These are phyloP conservation scores for Podocnemis expansa DNA, from an alignment of 2,113 vertebrate species.

Conservation along the genomic window DNA sequence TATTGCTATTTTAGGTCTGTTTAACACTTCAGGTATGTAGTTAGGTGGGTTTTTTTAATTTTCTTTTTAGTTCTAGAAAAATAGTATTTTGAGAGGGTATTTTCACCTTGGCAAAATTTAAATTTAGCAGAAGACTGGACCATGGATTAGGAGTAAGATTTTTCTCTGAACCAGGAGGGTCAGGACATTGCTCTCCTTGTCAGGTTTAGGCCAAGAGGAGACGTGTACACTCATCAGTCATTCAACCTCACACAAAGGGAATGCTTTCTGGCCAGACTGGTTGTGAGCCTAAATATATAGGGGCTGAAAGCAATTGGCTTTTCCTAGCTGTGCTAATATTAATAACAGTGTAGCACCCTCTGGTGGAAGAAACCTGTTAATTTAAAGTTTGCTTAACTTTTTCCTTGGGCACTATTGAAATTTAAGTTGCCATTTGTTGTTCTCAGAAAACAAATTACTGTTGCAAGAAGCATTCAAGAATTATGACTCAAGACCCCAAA, in stretches of 20 bases:
- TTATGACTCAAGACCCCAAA: background rate
- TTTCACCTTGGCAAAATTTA: rapidly evolving
- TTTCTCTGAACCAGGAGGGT: background rate
- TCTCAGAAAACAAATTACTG: background rate
- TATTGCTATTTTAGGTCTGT: background rate
- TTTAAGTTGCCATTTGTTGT: background rate
- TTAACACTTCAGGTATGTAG: background rate
- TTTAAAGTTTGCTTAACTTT: background rate
- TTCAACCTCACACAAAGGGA: background rate
- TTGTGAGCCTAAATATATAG: background rate
- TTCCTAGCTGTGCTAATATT: background rate
- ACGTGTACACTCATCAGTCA: background rate
- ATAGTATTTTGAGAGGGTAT: rapidly evolving
- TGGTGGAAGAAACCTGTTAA: background rate
- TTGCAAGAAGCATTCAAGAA: background rate
- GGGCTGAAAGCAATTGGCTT: background rate
- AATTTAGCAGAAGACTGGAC: background rate
- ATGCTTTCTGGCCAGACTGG: background rate
- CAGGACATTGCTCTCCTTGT: background rate
- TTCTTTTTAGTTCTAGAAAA: background rate
- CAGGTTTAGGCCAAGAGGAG: background rate
- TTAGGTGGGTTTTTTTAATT: background rate
- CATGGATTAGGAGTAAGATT: rapidly evolving
- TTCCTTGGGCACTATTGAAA: background rate
- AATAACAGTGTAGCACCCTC: constrained; percentile 14